phyloP scores from a whole-genome alignment of 2,113 vertebrate genomes.

The Melanerpes formicivorus region DNA sequence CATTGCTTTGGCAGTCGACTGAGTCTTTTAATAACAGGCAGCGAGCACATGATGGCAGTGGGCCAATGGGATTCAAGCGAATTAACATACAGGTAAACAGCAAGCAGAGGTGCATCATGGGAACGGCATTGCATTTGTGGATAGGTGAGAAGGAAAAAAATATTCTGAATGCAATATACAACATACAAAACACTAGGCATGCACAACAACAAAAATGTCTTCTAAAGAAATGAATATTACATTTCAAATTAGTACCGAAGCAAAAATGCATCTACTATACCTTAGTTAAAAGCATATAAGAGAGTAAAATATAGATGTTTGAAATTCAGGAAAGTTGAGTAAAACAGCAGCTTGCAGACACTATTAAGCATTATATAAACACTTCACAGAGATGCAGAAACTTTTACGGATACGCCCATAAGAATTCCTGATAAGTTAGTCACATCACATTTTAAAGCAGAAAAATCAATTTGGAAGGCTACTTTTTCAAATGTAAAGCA shows the following conservation, averaged over 20 bases:
- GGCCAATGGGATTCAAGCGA: constrained; percentile 99
- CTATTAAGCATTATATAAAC: constrained; percentile 82
- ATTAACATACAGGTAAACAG: constrained; percentile 99
- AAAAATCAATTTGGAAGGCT: constrained; percentile 18
- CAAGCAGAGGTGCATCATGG: constrained; percentile 99
- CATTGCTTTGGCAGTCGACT: constrained; percentile 99
- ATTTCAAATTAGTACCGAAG: constrained; percentile 94
- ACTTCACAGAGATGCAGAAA: constrained; percentile 79
- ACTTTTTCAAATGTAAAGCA: constrained; percentile 19
- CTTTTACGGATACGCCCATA: constrained; percentile 66
- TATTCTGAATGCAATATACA: constrained; percentile 99
- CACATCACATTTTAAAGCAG: constrained; percentile 1
- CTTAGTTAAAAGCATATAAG: constrained; percentile 91
- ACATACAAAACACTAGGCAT: constrained; percentile 99
- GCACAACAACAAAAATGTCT: constrained; percentile 99
- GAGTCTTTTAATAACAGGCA: constrained; percentile 99
- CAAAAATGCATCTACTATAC: constrained; percentile 90
- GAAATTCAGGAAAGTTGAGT: constrained; percentile 87
- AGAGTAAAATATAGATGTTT: constrained; percentile 90
- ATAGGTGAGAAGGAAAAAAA: constrained; percentile 99
- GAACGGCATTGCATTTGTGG: constrained; percentile 99
- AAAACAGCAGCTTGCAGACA: constrained; percentile 87
- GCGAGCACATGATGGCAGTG: constrained; percentile 99
- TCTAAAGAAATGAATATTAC: constrained; percentile 92
- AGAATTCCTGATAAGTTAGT: constrained; percentile 84